Base-by-base conservation (phyloP, 2,888 invertebrate genomes). In the Spilosoma lubricipeda region DNA sequence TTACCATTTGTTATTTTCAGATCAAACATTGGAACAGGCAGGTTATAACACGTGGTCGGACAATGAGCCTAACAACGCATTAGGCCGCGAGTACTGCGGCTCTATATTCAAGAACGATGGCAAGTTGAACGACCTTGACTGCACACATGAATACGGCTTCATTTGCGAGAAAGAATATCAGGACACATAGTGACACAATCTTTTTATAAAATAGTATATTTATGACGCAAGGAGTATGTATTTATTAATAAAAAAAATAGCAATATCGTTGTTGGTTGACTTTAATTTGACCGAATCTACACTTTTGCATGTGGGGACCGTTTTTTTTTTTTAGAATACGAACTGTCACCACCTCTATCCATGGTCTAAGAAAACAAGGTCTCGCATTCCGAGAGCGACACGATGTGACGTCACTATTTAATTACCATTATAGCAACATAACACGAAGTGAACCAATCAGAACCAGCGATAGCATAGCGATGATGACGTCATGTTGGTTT, bases 11-110 rank as follows among this genome's bases (percentile, higher is more conserved):
- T 39, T n/a, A n/a, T n/a, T 71, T 88, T 86, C 20, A 94, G 94
- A 93, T 69, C 87, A 93, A 84, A 93, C 93, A 0, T 81, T 94
- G 23, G 85, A 90, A 36, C 87, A 92, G 67, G 92, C 93, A 0
- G 94, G 94, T 0, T 94, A 81, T 87, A 81, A 74, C 27, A 75
- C 77, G 13, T 94, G 94, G 94, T 81, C 90, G 0, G 82, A 81
- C 0, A 85, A 89, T 39, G 93, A 94, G 67, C 94, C 94, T 0
- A 93, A 94, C 82, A 93, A 94, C 77, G 69, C 77, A 0, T 3
- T 39, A 0, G 27, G 39, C 0, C 80, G 79, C 0, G 94, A 93
- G 66, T 86, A 88, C 76, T 94, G 94, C 71, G 94, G 93, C 3
- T 83, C 89, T 0, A 75, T 94, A 33, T 92, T 91, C 77, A 84